Base-by-base conservation (phyloP, 2,797 vertebrate genomes). In the Ceyx erithaca region DNA sequence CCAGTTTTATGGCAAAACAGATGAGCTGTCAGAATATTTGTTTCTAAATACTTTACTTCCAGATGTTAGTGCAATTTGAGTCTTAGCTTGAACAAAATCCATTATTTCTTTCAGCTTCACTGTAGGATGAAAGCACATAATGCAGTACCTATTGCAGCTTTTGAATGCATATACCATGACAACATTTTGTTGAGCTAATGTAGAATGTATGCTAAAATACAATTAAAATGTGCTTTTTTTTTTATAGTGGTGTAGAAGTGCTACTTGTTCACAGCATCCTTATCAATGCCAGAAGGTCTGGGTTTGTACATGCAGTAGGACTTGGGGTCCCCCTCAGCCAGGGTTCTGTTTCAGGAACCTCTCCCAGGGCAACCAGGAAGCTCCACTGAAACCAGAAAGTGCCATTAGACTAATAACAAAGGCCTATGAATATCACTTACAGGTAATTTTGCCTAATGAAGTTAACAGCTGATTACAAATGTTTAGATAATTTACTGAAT, bases 1-100 rank as follows among this genome's bases (percentile, higher is more conserved):
- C 85, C 93, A 93, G 88, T 94, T 95, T 92, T 72, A 85, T 81
- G 72, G 88, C 46, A 85, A 88, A 91, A 79, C 61, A 91, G 69
- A 88, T 87, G 88, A 89, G 51, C 70, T 91, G 81, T 96, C 76
- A 75, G 78, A 91, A 25, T 78, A 91, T 78, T 92, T 95, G 89
- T 85, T 91, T 94, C 76, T 88, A 90, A 95, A 92, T 91, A 92
- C 20, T 61, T 92, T 70, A 25, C 71, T 91, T 90, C 59, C 87
- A 79, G 72, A 87, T 69, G n/a, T 75, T 89, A 41, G n/a, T n/a
- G 43, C 46, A 35, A 12, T 85, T 90, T 83, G 20, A 35, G 23
- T 78, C 43, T 85, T 54, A 28, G 52, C 55, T 79, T 17, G 64
- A 90, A 82, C 26, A 45, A 87, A 90, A 84, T 67, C 45, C 54